Evolutionary conservation across 2,113 vertebrate species (phyloP), one percentile per base, ranked within the genome.

Genomic region (Pantherophis guttatus): DNA sequence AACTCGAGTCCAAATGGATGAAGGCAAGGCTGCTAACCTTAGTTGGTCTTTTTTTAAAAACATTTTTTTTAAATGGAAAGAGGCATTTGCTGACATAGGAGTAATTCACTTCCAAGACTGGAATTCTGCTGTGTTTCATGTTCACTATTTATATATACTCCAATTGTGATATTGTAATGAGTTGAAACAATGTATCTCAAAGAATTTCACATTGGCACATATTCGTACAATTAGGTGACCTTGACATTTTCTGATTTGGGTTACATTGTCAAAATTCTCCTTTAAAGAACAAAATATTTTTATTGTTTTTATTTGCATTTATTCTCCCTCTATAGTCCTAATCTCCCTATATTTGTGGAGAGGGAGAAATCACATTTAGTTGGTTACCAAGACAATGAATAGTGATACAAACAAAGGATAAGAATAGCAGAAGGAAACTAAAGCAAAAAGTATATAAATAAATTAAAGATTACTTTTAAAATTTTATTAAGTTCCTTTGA

Each of bases 331-430:
- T 86, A 21, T 26, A 62, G 29, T 62, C 23, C 29, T 65, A 90
- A 86, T 87, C 48, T 70, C 62, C 62, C 85, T 9, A n/a, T 88
- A 4, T 54, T 0, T 94, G 8, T 50, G 48, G 50, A 70, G 29
- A 65, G 29, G n/a, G 39, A 50, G 39, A 92, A 87, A 59, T 75
- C 58, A 52, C 19, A 75, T 90, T 65, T 44, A 57, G 54, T 86
- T 44, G 58, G 58, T 44, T 92, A 91, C 81, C 90, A 62, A 89
- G 91, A 39, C 59, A 75, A 87, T 92, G 88, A 65, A 92, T 90
- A 33, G n/a, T 24, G 53, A 39, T 54, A 90, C 39, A 59, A 93
- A 53, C 62, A 59, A 93, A 53, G 29, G 92, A 90, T 93, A 65
- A 54, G 23, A 50, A 65, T 39, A 50, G 90, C n/a, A 53, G 62